These are phyloP conservation scores for Paramisgurnus dabryanus DNA, from an alignment of 2,113 vertebrate species.

Conservation along the genomic window DNA sequence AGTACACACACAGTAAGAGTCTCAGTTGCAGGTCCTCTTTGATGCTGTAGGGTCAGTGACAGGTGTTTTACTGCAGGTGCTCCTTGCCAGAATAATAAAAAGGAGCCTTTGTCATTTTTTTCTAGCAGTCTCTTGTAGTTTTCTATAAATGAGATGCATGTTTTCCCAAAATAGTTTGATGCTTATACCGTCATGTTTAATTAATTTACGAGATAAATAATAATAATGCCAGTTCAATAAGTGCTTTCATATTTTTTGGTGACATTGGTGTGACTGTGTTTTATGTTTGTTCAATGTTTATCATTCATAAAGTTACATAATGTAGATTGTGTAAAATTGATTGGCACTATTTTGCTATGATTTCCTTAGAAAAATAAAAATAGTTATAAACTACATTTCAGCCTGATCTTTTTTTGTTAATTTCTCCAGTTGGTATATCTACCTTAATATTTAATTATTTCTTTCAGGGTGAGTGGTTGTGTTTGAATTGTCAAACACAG, in stretches of 20 bases:
- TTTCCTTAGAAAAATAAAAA: too few relatives aligned
- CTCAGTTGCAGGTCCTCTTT: neutral
- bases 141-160: neutral
- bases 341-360: too few relatives aligned
- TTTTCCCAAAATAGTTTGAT: neutral
- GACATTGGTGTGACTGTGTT: neutral
- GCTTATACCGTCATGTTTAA: neutral
- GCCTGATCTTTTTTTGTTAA: neutral
- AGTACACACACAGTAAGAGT: neutral
- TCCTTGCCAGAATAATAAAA: constrained; percentile 19
- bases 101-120: neutral
- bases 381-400: neutral
- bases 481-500: constrained; percentile 94
- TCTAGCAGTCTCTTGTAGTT: neutral
- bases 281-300: too few relatives aligned
- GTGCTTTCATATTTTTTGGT: neutral
- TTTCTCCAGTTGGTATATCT: neutral
- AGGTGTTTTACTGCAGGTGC: neutral
- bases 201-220: neutral
- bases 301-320: too few relatives aligned
- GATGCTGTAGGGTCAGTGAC: neutral
- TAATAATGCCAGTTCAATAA: neutral
- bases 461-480: constrained; percentile 92
- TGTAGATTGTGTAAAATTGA: too few relatives aligned
- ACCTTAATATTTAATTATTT: neutral